A percentile compares a stretch with the other conserved stretches of the same genome.
These are phyloP conservation scores for Athrips mouffetella DNA, from an alignment of 2,888 invertebrate species.

Conservation along the genomic window DNA sequence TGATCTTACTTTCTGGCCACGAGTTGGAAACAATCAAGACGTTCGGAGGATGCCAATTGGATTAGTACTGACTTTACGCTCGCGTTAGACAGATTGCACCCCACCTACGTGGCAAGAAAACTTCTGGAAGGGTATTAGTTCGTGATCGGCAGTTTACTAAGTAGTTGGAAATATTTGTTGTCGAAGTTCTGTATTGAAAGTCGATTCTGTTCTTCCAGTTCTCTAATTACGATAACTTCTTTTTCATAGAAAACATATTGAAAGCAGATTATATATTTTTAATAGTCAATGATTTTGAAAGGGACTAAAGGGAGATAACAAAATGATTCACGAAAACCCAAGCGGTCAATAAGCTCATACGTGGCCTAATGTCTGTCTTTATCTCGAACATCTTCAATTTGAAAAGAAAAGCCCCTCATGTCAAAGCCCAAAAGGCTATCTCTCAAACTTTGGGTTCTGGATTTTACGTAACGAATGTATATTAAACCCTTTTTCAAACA, in stretches of 20 bases:
- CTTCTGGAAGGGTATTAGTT: background rate
- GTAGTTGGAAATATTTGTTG: too few relatives aligned
- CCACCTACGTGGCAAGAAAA: constrained; percentile 21
- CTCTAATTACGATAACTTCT: too few relatives aligned
- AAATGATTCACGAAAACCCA: background rate
- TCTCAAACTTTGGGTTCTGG: constrained; percentile 41
- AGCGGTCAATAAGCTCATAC: background rate
- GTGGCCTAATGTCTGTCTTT: background rate
- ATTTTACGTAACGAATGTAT: constrained; percentile 32
- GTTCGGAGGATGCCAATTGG: constrained; percentile 52
- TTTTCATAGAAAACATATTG: too few relatives aligned
- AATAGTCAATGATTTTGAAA: too few relatives aligned
- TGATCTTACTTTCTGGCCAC: constrained; percentile 56
- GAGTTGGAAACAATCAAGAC: constrained; percentile 63
- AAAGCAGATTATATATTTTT: too few relatives aligned
- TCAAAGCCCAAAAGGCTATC: constrained; percentile 37
- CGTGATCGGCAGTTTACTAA: background rate
- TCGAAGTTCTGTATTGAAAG: too few relatives aligned
- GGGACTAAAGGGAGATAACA: too few relatives aligned
- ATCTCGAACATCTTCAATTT: constrained; percentile 29
- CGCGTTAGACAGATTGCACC: constrained; percentile 36
- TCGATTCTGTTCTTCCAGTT: too few relatives aligned
- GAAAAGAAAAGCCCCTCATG: constrained; percentile 39
- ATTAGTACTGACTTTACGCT: constrained; percentile 46
- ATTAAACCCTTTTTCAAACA: constrained; percentile 24